Conservation (phyloP, 2,113 vertebrate genomes). For the Eubucco bourcierii region DNA sequence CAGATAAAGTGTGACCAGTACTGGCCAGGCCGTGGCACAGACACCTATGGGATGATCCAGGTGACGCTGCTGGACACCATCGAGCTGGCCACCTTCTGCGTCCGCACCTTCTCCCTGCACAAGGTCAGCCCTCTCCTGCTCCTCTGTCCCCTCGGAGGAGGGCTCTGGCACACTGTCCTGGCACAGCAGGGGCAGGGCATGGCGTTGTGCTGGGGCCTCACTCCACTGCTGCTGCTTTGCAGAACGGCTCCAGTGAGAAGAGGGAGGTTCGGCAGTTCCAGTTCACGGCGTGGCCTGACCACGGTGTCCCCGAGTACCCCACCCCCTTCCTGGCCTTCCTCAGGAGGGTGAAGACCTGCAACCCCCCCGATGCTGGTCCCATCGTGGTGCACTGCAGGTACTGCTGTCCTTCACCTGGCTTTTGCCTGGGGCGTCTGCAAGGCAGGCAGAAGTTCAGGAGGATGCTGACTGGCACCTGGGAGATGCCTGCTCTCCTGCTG, state of each 20-base stretch:
- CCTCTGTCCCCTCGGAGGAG: rapidly evolving
- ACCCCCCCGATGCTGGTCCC: constrained; percentile 92
- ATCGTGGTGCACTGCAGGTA: constrained; percentile 98
- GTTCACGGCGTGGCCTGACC: constrained; percentile 97
- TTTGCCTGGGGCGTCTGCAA: rapidly evolving
- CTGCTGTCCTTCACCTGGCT: rapidly evolving
- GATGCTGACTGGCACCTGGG: not conserved
- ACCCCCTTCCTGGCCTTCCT: constrained; percentile 97
- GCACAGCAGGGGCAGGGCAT: rapidly evolving
- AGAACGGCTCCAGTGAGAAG: constrained; percentile 98
- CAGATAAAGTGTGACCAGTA: constrained; percentile 99
- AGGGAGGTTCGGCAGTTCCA: constrained; percentile 98
- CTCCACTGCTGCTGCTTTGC: not conserved
- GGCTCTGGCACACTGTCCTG: rapidly evolving
- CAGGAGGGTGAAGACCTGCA: constrained; percentile 95
- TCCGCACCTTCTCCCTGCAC: constrained; percentile 95
- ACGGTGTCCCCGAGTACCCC: constrained; percentile 94
- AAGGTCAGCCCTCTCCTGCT: constrained; percentile 78
- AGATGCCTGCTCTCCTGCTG: rapidly evolving
- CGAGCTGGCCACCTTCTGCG: constrained; percentile 94
- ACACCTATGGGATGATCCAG: constrained; percentile 97
- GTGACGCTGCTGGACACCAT: constrained; percentile 95
- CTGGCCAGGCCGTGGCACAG: constrained; percentile 93
- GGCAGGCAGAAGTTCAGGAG: not conserved
- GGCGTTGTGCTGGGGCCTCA: rapidly evolving